Evolutionary conservation across 2,888 invertebrate genomes (phyloP).

Genomic region (Nezara viridula): DNA sequence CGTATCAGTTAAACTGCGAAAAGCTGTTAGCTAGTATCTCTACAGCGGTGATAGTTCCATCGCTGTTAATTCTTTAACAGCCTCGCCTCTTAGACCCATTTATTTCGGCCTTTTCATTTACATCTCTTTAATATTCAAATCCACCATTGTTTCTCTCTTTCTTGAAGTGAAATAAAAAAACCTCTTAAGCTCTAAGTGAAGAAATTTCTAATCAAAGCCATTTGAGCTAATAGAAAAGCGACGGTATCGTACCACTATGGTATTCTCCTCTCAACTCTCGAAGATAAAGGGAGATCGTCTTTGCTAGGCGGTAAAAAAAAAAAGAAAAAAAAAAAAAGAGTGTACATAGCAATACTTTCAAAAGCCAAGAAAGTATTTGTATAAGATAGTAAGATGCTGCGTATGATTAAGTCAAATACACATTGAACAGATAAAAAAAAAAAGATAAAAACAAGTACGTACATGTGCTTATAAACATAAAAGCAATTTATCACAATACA

Average conservation of each 20-base stretch:
- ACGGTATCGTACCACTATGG: conserved; percentile 41
- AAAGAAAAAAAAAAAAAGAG: conserved; percentile 8
- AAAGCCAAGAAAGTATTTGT: neutral
- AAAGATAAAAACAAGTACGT: too few relatives aligned
- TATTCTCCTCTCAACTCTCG: neutral
- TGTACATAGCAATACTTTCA: conserved; percentile 27
- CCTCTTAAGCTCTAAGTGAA: conserved; percentile 39
- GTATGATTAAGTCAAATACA: neutral
- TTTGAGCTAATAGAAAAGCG: conserved; percentile 43
- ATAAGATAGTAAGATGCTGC: neutral
- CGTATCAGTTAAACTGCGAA: conserved; percentile 50
- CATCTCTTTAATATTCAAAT: conserved; percentile 48
- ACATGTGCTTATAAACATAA: too few relatives aligned
- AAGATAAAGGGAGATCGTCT: conserved; percentile 15
- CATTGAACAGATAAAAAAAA: too few relatives aligned
- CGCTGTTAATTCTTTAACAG: conserved; percentile 53
- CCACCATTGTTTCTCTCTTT: conserved; percentile 32
- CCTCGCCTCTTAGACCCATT: conserved; percentile 35
- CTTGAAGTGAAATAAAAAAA: conserved; percentile 37
- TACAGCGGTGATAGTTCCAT: conserved; percentile 49
- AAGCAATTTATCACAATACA: too few relatives aligned
- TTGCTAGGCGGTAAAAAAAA: neutral
- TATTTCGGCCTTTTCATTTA: conserved; percentile 44
- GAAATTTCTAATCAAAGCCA: conserved; percentile 48
- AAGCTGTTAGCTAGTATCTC: conserved; percentile 56